These are phyloP conservation scores for Cisticola juncidis DNA, from an alignment of 2,113 vertebrate species.

Conservation along the genomic window DNA sequence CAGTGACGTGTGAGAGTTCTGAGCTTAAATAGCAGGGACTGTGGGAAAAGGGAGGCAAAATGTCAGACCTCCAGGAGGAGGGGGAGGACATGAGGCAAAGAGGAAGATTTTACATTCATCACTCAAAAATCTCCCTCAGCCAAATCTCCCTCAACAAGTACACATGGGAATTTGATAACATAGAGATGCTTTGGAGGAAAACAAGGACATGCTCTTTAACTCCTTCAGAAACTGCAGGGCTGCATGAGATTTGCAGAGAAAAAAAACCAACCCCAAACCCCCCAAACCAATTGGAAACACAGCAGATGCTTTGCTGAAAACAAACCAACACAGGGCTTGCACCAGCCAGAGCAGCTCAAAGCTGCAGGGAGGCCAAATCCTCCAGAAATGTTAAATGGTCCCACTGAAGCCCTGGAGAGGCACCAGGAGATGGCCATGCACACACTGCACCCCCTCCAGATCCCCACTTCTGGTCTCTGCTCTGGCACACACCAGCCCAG, in stretches of 20 bases:
- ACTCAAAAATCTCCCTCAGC: no score
- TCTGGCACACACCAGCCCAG: rapidly evolving
- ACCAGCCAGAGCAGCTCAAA: rapidly evolving
- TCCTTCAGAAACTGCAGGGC: not conserved
- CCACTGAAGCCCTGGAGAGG: not conserved
- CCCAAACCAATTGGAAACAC: not conserved
- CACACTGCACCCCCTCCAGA: not conserved
- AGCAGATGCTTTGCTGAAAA: not conserved
- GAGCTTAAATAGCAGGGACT: not conserved
- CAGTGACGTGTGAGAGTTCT: not conserved
- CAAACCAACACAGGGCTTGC: rapidly evolving
- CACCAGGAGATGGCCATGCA: not conserved
- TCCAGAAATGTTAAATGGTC: not conserved
- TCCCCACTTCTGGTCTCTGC: not conserved
- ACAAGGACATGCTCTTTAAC: not conserved
- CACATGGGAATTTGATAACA: not conserved
- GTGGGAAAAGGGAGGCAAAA: not conserved
- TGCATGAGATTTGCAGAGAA: not conserved
- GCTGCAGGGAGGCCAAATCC: not conserved
- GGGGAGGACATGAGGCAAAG: not conserved
- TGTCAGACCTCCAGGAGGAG: not conserved
- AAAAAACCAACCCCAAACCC: not conserved
- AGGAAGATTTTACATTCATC: not conserved
- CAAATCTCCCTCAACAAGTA: not conserved
- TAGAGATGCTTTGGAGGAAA: not conserved